Evolutionary conservation across 2,113 vertebrate genomes (phyloP), one percentile per base, ranked within the genome.

Genomic region (Scophthalmus maximus): DNA sequence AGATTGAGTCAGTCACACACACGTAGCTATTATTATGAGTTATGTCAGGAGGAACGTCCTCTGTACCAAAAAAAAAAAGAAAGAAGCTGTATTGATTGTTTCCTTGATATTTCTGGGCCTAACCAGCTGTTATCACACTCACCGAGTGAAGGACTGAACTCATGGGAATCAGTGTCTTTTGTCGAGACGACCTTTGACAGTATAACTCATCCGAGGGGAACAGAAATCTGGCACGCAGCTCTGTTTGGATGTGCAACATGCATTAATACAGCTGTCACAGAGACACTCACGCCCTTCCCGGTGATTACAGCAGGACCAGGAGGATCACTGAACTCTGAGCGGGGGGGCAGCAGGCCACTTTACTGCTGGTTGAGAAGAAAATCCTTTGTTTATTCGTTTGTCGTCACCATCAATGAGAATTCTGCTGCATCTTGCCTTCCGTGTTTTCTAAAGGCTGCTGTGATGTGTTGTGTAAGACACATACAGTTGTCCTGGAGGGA

Each of bases 241-340:
- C 72, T 76, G 90, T 90, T 79, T 72, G 84, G 76, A 89, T 79
- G 82, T 49, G 71, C 64, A 89, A 63, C 66, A 56, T 40, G 77
- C 88, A 91, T 91, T 79, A 79, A 87, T 89, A 82, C 81, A 86
- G 89, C 76, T 84, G 90, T 93, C 92, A 89, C 76, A 74, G 52
- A 83, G 73, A 81, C 76, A 78, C 81, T 85, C 91, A 93, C 90
- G 85, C 93, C 92, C 90, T 94, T 95, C 93, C 93, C 91, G 86
- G 90, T 90, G 85, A 93, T 93, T 92, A 92, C 78, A 92, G 79
- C 79, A 81, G 76, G 84, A 78, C 66, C 42, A 70, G 75, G 82
- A 42, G 44, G 83, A 87, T 90, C 87, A 44, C 40, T 68, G 30
- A 71, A 63, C 73, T 50, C 70, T 55, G 75, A 74, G 44, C 50